A percentile compares a stretch with the other conserved stretches of the same genome.
These are phyloP conservation scores for Siphonodentalium dalli DNA, from an alignment of 2,888 invertebrate species.

Conservation along the genomic window DNA sequence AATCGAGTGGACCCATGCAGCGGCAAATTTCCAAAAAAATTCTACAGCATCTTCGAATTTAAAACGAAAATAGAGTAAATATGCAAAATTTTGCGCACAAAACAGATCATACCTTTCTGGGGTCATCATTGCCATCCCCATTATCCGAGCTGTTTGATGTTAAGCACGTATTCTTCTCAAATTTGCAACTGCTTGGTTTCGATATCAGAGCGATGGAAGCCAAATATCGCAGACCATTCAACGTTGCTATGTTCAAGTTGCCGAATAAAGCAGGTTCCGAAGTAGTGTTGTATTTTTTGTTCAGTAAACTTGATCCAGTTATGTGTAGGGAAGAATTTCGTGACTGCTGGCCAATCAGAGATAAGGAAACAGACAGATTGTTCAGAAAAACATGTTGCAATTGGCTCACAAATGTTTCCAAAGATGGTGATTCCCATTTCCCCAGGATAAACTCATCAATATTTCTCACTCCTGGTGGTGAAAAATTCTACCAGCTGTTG, in stretches of 20 bases:
- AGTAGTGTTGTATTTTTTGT: conserved; percentile 57
- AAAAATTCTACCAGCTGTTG: conserved; percentile 57
- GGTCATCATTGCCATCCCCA: no score
- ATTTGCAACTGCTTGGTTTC: conserved; percentile 57
- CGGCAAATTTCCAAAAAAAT: no score
- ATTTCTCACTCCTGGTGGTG: conserved; percentile 61
- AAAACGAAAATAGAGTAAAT: no score
- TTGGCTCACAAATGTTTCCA: conserved; percentile 57
- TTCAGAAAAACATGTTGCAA: conserved; percentile 54
- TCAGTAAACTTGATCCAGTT: conserved; percentile 53
- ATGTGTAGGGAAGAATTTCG: conserved; percentile 59
- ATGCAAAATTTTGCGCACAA: no score
- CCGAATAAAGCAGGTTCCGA: conserved; percentile 62
- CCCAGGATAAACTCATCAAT: conserved; percentile 56
- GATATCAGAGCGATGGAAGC: conserved; percentile 51
- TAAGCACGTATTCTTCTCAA: conserved; percentile 56
- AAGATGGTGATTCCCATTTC: conserved; percentile 55
- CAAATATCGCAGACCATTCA: conserved; percentile 55
- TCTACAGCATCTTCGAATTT: no score
- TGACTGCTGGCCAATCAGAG: conserved; percentile 59
- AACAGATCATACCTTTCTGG: no score
- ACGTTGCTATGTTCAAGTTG: conserved; percentile 61
- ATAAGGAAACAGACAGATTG: conserved; percentile 57
- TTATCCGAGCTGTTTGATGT: no score
- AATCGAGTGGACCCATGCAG: no score